Evolutionary conservation across 2,888 invertebrate species (phyloP).

Genomic region (Gisinianus flammeolus): DNA sequence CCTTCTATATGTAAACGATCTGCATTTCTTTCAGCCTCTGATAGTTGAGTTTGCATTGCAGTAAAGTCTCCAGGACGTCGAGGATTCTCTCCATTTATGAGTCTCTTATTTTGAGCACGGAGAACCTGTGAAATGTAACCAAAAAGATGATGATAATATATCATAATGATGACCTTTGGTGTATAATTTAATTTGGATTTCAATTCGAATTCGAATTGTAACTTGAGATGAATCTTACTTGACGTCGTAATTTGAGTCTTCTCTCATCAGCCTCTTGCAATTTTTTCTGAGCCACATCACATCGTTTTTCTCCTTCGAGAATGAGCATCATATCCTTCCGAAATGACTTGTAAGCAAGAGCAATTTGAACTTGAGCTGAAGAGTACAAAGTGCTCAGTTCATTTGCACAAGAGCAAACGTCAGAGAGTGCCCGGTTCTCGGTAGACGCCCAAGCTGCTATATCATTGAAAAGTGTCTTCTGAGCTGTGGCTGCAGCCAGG

Average conservation of each 20-base stretch:
- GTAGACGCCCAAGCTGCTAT: constrained; percentile 57
- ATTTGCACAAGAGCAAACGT: constrained; percentile 54
- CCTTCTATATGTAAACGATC: constrained; percentile 65
- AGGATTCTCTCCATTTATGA: constrained; percentile 46
- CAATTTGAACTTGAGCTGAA: constrained; percentile 50
- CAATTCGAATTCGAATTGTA: not conserved
- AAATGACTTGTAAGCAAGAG: constrained; percentile 56
- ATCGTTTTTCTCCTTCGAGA: constrained; percentile 57
- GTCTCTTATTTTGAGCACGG: constrained; percentile 54
- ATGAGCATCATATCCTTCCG: constrained; percentile 57
- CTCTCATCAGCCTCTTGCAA: constrained; percentile 56
- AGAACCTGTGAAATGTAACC: constrained; percentile 49
- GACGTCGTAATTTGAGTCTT: constrained; percentile 53
- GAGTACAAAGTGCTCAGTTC: constrained; percentile 54
- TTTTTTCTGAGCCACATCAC: constrained; percentile 51
- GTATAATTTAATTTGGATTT: not conserved
- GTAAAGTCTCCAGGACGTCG: constrained; percentile 60
- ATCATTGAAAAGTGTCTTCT: constrained; percentile 56
- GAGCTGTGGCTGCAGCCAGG: constrained; percentile 55
- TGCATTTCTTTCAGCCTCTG: constrained; percentile 63
- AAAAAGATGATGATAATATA: not conserved
- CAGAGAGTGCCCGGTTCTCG: constrained; percentile 56
- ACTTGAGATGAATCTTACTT: constrained; percentile 37
- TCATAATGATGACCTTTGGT: not conserved
- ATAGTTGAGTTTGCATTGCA: constrained; percentile 63